Conservation (phyloP, 2,888 invertebrate genomes). For the Hydraecia micacea region DNA sequence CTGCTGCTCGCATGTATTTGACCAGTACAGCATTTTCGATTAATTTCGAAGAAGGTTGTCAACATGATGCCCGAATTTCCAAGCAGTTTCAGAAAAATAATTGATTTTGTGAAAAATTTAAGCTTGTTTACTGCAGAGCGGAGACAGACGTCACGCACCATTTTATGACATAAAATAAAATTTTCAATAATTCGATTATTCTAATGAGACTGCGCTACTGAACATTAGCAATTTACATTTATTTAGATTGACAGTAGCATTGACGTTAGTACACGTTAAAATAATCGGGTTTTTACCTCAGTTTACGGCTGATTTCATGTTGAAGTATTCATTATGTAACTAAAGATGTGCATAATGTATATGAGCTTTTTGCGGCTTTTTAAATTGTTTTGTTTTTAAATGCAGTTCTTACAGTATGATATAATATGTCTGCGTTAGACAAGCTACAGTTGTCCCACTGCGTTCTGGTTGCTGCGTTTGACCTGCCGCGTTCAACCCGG, state of each 20-base stretch:
- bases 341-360: not conserved
- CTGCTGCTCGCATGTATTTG: not conserved
- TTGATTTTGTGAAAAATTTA: no score
- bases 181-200: conserved; percentile 40
- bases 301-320: not conserved
- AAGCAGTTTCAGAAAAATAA: no score
- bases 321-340: conserved; percentile 1
- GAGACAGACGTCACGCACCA: not conserved
- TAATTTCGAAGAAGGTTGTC: not conserved
- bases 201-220: conserved; percentile 31
- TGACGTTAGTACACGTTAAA: not conserved
- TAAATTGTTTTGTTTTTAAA: not conserved
- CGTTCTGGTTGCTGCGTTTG: not conserved
- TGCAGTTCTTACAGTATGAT: not conserved
- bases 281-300: not conserved
- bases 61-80: not conserved
- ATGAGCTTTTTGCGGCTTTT: not conserved
- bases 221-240: conserved; percentile 38
- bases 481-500: no score
- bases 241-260: conserved; percentile 34
- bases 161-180: conserved; percentile 25
- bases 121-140: conserved; percentile 15
- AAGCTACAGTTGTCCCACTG: not conserved
- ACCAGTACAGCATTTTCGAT: not conserved
- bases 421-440: not conserved